Evolutionary conservation across 2,888 invertebrate genomes (phyloP), one percentile per base, ranked within the genome.

Genomic region (Drosophila parthenogenetica): DNA sequence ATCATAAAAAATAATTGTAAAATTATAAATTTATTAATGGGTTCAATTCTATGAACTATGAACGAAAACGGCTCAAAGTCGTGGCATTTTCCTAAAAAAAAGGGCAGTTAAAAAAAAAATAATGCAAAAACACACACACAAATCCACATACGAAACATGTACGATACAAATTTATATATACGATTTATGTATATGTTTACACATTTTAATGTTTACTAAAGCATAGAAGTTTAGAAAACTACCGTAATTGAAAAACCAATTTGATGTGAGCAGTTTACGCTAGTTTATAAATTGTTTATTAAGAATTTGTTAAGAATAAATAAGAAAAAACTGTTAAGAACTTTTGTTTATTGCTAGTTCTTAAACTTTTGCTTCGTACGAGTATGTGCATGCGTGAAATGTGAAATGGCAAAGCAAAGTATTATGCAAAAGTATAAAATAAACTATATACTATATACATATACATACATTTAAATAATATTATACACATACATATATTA

Each of bases 51-150:
- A 59, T 87, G 86, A 87, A 66, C 84, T 65, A 61, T 48, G 60
- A 43, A 46, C 69, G 48, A 35, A 50, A 51, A 61, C 83, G 85
- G 68, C 85, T 85, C 51, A 71, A 87, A 89, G 85, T 89, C 88
- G 89, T 79, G 70, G 77, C 79, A 89, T 80, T 85, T 85, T 87
- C 88, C 86, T 87, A 89, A 73, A n/a, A n/a, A n/a, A n/a, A n/a
- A n/a, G n/a, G 68, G 69, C 66, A 80, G 71, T 46, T 49, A 32
- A 53, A 66, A 66, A 39, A 39, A 32, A 43, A 61, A 3, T 8
- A 37, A 45, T 19, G 45, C n/a, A 45, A 51, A 46, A 53, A 37
- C 49, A 67, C 45, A 74, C 37, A 66, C 50, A 68, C 29, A 46
- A 19, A 63, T 19, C 54, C 46, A 61, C 53, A 73, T 11, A 62